These are phyloP conservation scores for Cryptophagus acutangulus DNA, from an alignment of 2,888 invertebrate species.

Conservation along the genomic window DNA sequence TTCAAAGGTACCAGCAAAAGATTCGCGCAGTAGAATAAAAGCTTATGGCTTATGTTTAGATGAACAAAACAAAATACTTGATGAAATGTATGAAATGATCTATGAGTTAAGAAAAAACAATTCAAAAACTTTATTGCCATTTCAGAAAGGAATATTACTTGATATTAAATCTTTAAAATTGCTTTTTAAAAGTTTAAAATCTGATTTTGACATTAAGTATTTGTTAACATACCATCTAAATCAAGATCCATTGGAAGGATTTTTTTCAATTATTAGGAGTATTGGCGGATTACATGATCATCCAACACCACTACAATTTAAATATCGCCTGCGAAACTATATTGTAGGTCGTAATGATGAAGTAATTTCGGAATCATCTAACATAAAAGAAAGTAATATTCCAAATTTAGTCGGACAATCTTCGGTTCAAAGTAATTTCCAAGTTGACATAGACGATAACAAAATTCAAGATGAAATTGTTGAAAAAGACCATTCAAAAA, in stretches of 20 bases:
- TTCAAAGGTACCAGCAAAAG: slow-evolving; percentile 15
- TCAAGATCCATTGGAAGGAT: slow-evolving; percentile 19
- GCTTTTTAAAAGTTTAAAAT: slow-evolving; percentile 14
- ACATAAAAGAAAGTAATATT: slow-evolving; percentile 11
- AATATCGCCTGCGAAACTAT: slow-evolving; percentile 20
- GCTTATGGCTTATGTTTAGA: slow-evolving; percentile 22
- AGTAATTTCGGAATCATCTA: slow-evolving; percentile 21
- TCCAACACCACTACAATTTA: slow-evolving; percentile 23
- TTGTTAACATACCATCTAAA: slow-evolving; percentile 18
- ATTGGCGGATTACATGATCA: slow-evolving; percentile 25
- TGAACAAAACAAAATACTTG: slow-evolving; percentile 23
- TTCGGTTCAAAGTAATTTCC: not conserved
- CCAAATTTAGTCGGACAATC: not conserved
- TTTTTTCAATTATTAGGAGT: slow-evolving; percentile 21
- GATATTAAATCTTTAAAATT: slow-evolving; percentile 16
- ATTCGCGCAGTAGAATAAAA: slow-evolving; percentile 20
- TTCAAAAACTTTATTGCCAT: slow-evolving; percentile 19
- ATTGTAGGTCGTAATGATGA: slow-evolving; percentile 19
- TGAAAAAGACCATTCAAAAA: not conserved
- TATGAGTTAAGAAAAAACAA: slow-evolving; percentile 16
- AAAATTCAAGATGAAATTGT: not conserved
- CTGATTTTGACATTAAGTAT: slow-evolving; percentile 17
- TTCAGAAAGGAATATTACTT: slow-evolving; percentile 26
- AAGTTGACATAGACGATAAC: no score
- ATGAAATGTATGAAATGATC: slow-evolving; percentile 18